These are phyloP conservation scores for Empidonax traillii DNA, from an alignment of 2,113 vertebrate species.

Conservation along the genomic window DNA sequence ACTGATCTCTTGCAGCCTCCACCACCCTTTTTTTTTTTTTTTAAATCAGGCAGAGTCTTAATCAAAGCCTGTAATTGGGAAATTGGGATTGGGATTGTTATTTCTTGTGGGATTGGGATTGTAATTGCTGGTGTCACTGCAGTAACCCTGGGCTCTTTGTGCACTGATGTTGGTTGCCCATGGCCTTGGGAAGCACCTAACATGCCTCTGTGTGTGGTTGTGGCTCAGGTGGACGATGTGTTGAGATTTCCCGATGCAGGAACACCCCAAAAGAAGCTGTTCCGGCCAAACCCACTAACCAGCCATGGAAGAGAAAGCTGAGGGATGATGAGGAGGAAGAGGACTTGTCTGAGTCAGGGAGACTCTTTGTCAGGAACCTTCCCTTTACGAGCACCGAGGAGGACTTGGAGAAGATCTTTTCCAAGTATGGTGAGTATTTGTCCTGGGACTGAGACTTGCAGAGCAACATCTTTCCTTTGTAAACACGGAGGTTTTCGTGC, in stretches of 20 bases:
- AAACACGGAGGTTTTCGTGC: not conserved
- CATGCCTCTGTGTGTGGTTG: not conserved
- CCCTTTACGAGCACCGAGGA: conserved; percentile 92
- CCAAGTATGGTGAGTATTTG: conserved; percentile 78
- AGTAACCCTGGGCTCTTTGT: not conserved
- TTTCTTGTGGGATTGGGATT: not conserved
- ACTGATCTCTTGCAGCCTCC: not conserved
- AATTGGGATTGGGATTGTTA: not conserved
- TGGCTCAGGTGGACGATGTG: conserved; percentile 81
- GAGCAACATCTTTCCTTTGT: rapidly evolving
- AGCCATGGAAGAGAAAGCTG: conserved; percentile 70
- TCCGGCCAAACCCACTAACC: not conserved
- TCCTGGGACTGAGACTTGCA: not conserved
- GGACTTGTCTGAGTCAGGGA: conserved; percentile 89
- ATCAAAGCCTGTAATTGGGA: not conserved
- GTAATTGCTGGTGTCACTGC: not conserved
- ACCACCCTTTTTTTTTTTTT: too few relatives aligned
- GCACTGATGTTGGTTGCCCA: rapidly evolving
- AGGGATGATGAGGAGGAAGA: conserved; percentile 90
- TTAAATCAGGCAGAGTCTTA: not conserved
- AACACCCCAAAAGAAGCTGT: not conserved
- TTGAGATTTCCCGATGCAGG: conserved; percentile 83
- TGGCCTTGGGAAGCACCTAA: not conserved
- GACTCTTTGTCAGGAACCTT: conserved; percentile 93
- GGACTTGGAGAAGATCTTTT: conserved; percentile 87